Conservation (phyloP, 2,113 vertebrate species). For the Piprites chloris region DNA sequence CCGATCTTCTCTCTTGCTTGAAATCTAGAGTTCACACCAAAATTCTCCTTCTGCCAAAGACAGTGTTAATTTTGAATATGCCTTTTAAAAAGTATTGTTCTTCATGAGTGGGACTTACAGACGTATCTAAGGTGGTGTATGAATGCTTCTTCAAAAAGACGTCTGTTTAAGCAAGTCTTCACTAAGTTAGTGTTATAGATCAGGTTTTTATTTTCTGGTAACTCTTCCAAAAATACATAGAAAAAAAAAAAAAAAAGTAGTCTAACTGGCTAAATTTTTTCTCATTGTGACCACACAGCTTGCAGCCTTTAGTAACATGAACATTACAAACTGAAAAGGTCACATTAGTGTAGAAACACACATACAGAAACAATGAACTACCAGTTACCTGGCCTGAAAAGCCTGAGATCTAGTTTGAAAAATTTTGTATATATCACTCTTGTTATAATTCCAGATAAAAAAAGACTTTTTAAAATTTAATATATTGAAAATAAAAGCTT, state of each 20-base stretch:
- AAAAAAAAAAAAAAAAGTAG: background rate
- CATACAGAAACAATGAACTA: background rate
- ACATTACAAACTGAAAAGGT: background rate
- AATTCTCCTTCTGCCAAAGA: background rate
- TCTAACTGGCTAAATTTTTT: background rate
- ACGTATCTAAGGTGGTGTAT: background rate
- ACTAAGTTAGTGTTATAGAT: background rate
- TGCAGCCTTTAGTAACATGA: background rate
- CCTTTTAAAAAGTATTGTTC: background rate
- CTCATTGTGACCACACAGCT: background rate
- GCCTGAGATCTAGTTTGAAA: background rate
- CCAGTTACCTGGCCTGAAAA: background rate
- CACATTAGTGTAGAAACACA: background rate
- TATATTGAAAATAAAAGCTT: background rate
- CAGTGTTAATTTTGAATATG: background rate
- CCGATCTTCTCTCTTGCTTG: background rate
- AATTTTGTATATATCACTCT: background rate
- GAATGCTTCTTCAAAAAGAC: background rate
- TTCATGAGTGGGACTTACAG: background rate
- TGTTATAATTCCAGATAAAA: background rate
- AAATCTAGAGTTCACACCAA: background rate
- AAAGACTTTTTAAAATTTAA: background rate
- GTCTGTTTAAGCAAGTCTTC: background rate
- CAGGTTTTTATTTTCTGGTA: background rate
- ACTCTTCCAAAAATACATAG: background rate